A percentile compares a stretch with the other conserved stretches of the same genome.
These are phyloP conservation scores for Phasia obesa DNA, from an alignment of 2,888 invertebrate genomes.

Conservation along the genomic window DNA sequence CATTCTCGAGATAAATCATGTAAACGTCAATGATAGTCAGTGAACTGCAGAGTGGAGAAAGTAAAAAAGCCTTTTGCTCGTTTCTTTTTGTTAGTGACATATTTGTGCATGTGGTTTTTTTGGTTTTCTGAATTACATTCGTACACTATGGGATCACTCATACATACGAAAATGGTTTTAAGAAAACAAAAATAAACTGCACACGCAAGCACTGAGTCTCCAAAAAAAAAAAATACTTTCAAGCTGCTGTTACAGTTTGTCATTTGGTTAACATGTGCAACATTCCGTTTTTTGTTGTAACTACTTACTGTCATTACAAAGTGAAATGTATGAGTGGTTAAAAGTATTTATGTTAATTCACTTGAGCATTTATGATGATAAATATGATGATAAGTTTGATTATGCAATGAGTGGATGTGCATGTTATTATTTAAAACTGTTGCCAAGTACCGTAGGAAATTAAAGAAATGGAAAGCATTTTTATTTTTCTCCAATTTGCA, in stretches of 20 bases:
- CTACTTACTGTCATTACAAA: background rate
- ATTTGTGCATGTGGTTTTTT: constrained; percentile 31
- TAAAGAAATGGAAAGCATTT: background rate
- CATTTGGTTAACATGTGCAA: too few species aligned
- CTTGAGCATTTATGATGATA: background rate
- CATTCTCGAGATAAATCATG: constrained; percentile 60
- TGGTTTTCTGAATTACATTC: background rate
- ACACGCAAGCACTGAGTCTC: background rate
- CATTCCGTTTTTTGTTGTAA: too few species aligned
- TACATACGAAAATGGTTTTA: background rate
- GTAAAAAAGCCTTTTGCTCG: constrained; percentile 5
- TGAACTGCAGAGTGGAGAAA: constrained; percentile 62
- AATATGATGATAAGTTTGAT: background rate
- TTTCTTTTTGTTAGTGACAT: constrained; percentile 20
- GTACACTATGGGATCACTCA: background rate
- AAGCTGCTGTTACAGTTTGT: background rate
- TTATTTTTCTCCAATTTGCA: background rate
- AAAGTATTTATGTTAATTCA: background rate
- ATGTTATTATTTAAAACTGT: background rate
- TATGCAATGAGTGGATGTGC: background rate
- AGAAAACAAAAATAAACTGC: background rate
- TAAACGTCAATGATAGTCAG: constrained; percentile 66
- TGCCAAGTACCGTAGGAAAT: background rate
- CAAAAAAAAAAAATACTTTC: too few species aligned
- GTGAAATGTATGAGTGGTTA: background rate